These are phyloP conservation scores for Microtus californicus DNA, from an alignment of 2,797 vertebrate genomes.

Conservation along the genomic window DNA sequence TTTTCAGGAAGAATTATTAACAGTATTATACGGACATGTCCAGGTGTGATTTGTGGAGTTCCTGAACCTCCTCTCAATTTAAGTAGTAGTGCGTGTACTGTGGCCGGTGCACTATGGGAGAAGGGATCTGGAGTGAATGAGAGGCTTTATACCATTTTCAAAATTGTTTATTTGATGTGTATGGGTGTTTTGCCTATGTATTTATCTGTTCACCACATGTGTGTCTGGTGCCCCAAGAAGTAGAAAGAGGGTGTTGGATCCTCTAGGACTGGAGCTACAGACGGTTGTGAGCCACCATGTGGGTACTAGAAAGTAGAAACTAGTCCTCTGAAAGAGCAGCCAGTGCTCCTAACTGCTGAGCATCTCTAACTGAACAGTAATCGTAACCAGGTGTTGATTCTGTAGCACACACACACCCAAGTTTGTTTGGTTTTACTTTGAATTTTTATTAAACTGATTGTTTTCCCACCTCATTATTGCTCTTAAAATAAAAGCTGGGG, in stretches of 20 bases:
- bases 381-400: constrained; percentile 2
- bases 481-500: constrained; percentile 49
- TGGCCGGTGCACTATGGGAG: background rate
- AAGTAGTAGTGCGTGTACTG: background rate
- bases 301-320: background rate
- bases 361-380: constrained; percentile 26
- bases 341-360: background rate
- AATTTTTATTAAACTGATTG: constrained; percentile 25
- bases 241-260: background rate
- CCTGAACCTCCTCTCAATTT: background rate
- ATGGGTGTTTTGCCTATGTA: background rate
- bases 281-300: background rate
- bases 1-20: constrained; percentile 37
- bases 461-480: constrained; percentile 47
- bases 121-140: background rate
- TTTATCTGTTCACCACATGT: background rate
- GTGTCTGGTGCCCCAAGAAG: background rate
- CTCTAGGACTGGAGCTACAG: background rate
- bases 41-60: background rate
- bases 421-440: constrained; percentile 5
- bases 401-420: background rate
- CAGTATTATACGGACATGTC: background rate
- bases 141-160: constrained; percentile 5
- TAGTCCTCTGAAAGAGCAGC: background rate
- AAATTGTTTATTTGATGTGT: background rate